Base-by-base conservation (phyloP, 30 jellyfish, hydroid and myxozoan genomes). In the Chironex yamaguchii region DNA sequence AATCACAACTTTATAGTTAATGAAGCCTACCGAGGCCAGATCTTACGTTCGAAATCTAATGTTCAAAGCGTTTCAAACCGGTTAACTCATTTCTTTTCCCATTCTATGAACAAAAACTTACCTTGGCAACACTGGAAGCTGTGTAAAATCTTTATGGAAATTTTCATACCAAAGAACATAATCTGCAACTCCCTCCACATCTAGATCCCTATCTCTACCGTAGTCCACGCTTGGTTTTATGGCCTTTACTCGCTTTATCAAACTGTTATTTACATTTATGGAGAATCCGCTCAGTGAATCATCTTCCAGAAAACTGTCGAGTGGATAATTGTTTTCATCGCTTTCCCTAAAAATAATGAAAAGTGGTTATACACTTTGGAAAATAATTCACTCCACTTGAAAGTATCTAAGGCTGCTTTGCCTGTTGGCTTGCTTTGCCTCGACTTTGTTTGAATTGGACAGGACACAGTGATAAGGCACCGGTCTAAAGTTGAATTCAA, bases 171-270 rank as follows among this genome's bases (percentile, higher is more conserved):
- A 94, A 90, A 94, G 63, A 71, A 94, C 85, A 51, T 82, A 94
- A 78, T 94, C 99, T 64, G 83, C 92, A 14, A 94, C 99, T 2
- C 99, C 99, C 62, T 94, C 99, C 17, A 94, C 99, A 62, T 94
- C 99, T 4, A 94, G 78, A 62, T 94, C 99, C 26, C 98, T 69
- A 36, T 94, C 99, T 13, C 96, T 52, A 1, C 96, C 99, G 73
- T 88, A 94, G 35, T 94, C 99, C 28, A 89, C 74, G 52, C 49
- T 35, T 21, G 96, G 49, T 29, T 53, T 87, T 1, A 58, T 24
- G 27, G 86, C 78, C 0, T 53, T 69, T 0, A 51, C 33, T 17
- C 87, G 54, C 70, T 81, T 88, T 4, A 65, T 36, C 68, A 75
- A 29, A 42, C 28, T 70, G 32, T 74, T 79, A n/a, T 81, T 69